Evolutionary conservation across 2,797 vertebrate species (phyloP).

Genomic region (Cryptoblepharus egeriae): DNA sequence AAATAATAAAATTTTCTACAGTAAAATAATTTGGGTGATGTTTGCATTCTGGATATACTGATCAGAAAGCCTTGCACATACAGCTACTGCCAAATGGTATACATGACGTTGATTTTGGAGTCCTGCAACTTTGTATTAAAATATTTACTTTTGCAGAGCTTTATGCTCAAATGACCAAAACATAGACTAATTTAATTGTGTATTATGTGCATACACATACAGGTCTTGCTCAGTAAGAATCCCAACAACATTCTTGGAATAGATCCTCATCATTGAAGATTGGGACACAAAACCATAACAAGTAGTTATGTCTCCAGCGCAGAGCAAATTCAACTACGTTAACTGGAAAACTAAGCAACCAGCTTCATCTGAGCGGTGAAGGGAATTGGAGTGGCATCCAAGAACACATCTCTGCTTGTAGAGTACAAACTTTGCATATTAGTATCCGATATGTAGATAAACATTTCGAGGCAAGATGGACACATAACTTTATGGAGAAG

Average conservation of each 20-base stretch:
- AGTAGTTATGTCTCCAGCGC: background rate
- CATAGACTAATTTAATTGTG: fast-evolving
- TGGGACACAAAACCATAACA: background rate
- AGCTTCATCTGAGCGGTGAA: background rate
- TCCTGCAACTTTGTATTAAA: background rate
- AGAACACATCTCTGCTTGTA: background rate
- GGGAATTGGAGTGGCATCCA: background rate
- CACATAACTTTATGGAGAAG: too few relatives aligned
- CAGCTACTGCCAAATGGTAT: too few relatives aligned
- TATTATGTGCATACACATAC: background rate
- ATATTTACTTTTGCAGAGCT: background rate
- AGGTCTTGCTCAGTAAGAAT: background rate
- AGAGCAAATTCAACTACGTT: background rate
- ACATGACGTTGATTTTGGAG: background rate
- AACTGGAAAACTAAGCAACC: background rate
- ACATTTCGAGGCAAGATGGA: too few relatives aligned
- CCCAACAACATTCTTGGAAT: background rate
- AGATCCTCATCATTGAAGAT: background rate
- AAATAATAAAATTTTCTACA: conserved; percentile 76
- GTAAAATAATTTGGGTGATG: conserved; percentile 51
- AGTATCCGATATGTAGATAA: too few relatives aligned
- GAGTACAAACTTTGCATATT: background rate
- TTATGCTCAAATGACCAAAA: background rate
- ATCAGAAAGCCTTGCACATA: background rate
- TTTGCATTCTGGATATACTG: conserved; percentile 2